phyloP scores from a whole-genome alignment of 1,140 invertebrate species.

The Dendrolimus kikuchii region DNA sequence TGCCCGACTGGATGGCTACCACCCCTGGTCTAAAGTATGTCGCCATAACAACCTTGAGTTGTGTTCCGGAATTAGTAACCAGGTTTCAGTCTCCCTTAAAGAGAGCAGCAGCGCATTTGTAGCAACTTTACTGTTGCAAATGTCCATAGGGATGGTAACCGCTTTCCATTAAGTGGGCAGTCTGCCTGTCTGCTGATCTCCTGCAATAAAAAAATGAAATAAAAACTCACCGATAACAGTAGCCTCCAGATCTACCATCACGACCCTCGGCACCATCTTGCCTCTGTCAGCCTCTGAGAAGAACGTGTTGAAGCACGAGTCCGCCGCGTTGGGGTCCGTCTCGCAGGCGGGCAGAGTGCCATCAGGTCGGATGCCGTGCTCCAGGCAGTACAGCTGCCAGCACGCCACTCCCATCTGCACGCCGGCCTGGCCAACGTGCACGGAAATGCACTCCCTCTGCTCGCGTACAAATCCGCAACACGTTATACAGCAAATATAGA shows the following conservation, averaged over 20 bases:
- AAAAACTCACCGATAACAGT: slow-evolving; percentile 74
- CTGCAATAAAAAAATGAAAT: not conserved
- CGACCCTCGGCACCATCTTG: slow-evolving; percentile 83
- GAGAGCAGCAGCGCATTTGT: too few relatives aligned
- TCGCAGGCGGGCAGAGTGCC: slow-evolving; percentile 73
- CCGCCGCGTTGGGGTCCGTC: slow-evolving; percentile 35
- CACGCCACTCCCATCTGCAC: slow-evolving; percentile 89
- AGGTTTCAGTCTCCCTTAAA: too few relatives aligned
- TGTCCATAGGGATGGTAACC: too few relatives aligned
- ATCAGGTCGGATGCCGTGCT: slow-evolving; percentile 86
- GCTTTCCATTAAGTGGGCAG: too few relatives aligned
- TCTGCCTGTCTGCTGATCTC: too few relatives aligned
- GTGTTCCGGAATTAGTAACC: too few relatives aligned
- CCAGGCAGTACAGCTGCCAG: slow-evolving; percentile 88
- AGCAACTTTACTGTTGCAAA: too few relatives aligned
- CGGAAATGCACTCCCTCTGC: slow-evolving; percentile 82
- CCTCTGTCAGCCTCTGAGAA: slow-evolving; percentile 77
- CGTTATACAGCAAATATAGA: slow-evolving; percentile 12
- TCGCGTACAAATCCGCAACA: slow-evolving; percentile 22
- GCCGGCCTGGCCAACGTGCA: slow-evolving; percentile 90
- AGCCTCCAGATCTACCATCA: slow-evolving; percentile 87
- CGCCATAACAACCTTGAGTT: too few relatives aligned
- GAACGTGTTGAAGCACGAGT: slow-evolving; percentile 74
- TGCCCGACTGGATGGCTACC: too few relatives aligned
- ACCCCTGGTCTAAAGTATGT: too few relatives aligned